Conservation (phyloP, 2,888 invertebrate species). For the Euplagia quadripunctaria region DNA sequence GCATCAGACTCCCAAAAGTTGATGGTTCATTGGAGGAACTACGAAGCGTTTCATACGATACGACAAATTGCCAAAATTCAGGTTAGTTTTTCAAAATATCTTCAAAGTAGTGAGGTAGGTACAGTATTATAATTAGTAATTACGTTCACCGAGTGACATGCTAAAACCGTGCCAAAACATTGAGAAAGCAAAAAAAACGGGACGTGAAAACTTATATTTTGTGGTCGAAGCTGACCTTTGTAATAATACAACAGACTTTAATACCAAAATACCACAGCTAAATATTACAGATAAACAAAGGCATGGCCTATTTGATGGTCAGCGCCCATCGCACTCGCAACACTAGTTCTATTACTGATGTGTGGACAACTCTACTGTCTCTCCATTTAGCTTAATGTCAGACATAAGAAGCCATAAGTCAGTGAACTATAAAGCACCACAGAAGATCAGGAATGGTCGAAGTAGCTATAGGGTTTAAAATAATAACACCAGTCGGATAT, state of each 20-base stretch:
- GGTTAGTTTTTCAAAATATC: neutral
- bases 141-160: constrained; percentile 5
- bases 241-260: neutral
- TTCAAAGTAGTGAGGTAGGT: neutral
- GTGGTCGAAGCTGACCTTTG: neutral
- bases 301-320: neutral
- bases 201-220: neutral
- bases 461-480: too few relatives aligned
- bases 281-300: neutral
- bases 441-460: too few relatives aligned
- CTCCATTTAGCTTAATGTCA: too few relatives aligned
- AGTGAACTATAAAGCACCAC: too few relatives aligned
- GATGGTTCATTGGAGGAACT: too few relatives aligned
- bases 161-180: constrained; percentile 12
- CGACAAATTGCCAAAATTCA: neutral
- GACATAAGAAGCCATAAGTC: too few relatives aligned
- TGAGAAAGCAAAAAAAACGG: neutral
- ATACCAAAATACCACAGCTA: neutral
- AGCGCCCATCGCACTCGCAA: neutral
- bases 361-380: too few relatives aligned
- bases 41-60: too few relatives aligned
- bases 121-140: constrained; percentile 7
- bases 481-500: too few relatives aligned
- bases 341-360: too few relatives aligned
- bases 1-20: neutral